Base-by-base conservation (phyloP, 2,888 invertebrate species). In the Diaphora mendica region DNA sequence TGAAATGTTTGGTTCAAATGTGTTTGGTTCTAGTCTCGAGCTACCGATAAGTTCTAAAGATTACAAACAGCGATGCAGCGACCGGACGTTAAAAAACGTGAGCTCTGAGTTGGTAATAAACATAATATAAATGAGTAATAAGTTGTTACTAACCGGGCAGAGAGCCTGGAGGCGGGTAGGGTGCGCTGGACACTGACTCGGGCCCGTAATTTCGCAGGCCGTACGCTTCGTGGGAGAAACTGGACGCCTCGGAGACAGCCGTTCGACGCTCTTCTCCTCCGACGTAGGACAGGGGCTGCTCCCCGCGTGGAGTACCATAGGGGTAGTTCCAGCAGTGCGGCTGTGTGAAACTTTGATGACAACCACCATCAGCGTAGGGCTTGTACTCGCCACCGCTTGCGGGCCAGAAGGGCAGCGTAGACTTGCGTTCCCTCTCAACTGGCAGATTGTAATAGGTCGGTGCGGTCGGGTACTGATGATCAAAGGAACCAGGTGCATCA, bases 121-220 rank as follows among this genome's bases (percentile, higher is more conserved):
- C 67, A 72, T 82, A 86, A 86, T 83, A 83, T 77, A 69, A 66
- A 76, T 73, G 68, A 86, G 83, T 79, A 83, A 79, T 79, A 79
- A 79, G 74, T 70, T 79, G 89, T 90, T 96, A 96, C 95, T 94
- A 81, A 95, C 95, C 95, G 87, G 95, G 95, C 78, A 95, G 85
- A 89, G 96, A 96, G 97, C 98, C 97, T 96, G 98, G 97, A 88
- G 98, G 97, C 88, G 97, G 97, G 88, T 98, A 98, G 64, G 98
- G 97, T 76, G 97, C 97, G 86, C 97, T 97, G 85, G 97, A 97
- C 81, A 97, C 97, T 67, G 97, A 96, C 91, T 97, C 97, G 4
- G 97, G 97, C 72, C 96, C 96, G 91, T 98, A 98, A 93, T 97
- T 97, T 88, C 98, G 96, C 74, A 98, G 96, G 72, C 97, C 97